phyloP scores from a whole-genome alignment of 2,888 invertebrate species.

The Microctonus brassicae region DNA sequence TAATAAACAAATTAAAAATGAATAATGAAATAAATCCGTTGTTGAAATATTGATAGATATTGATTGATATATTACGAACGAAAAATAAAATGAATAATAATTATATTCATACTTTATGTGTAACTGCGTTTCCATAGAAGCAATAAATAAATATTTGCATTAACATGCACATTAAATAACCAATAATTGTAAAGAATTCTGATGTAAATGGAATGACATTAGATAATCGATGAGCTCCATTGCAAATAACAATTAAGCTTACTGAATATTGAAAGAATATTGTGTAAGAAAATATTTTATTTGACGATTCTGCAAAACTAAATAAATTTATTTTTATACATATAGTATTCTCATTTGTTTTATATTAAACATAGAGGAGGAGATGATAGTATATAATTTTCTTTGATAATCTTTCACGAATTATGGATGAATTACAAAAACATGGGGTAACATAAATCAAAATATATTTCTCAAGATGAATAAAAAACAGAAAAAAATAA shows the following conservation, averaged over 20 bases:
- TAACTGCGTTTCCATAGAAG: constrained; percentile 55
- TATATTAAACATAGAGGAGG: no score
- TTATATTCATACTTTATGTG: constrained; percentile 46
- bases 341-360: no score
- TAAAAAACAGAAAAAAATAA: no score
- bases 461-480: no score
- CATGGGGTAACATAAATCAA: no score
- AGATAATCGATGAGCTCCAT: not conserved
- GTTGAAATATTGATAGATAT: no score
- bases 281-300: not conserved
- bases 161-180: constrained; percentile 40
- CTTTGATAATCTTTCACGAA: no score
- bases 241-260: not conserved
- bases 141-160: constrained; percentile 55
- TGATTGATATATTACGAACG: no score
- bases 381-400: no score
- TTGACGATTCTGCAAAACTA: not conserved
- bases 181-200: constrained; percentile 26
- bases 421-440: no score
- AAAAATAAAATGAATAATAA: no score
- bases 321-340: constrained; percentile 36
- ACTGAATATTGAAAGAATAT: constrained; percentile 10
- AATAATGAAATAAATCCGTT: not conserved
- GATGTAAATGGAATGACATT: not conserved
- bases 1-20: not conserved